Evolutionary conservation across 2,113 vertebrate genomes (phyloP).

Genomic region (Sinocyclocheilus grahami): DNA sequence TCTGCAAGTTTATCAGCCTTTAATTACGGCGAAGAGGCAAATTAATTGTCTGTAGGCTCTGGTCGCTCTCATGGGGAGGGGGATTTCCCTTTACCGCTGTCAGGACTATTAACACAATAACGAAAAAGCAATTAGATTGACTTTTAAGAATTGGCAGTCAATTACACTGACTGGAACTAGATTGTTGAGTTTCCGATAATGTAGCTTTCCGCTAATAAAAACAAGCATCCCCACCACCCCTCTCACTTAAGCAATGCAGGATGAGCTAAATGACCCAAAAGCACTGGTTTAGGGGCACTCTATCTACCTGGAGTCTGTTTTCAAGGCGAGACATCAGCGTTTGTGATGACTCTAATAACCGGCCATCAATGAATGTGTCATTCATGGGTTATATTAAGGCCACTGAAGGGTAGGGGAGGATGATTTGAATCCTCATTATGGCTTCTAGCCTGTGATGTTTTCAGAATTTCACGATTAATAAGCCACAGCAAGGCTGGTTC

Average conservation of each 20-base stretch:
- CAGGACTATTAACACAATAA: slow-evolving; percentile 69
- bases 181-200: slow-evolving; percentile 42
- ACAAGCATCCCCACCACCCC: slow-evolving; percentile 19
- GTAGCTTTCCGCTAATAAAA: slow-evolving; percentile 41
- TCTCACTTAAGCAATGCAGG: neutral
- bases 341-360: neutral
- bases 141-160: slow-evolving; percentile 71
- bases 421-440: slow-evolving; percentile 32
- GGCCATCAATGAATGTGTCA: slow-evolving; percentile 6
- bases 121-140: slow-evolving; percentile 72
- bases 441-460: slow-evolving; percentile 41
- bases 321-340: neutral
- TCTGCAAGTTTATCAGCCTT: slow-evolving; percentile 53
- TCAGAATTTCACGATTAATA: slow-evolving; percentile 56
- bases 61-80: slow-evolving; percentile 44
- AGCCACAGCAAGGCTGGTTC: slow-evolving; percentile 62
- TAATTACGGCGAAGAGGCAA: slow-evolving; percentile 55
- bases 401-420: neutral
- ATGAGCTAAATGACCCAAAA: slow-evolving; percentile 8
- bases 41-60: slow-evolving; percentile 61
- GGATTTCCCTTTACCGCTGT: slow-evolving; percentile 62
- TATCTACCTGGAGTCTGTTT: neutral
- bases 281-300: neutral
- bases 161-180: slow-evolving; percentile 59
- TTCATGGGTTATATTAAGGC: slow-evolving; percentile 11